phyloP scores from a whole-genome alignment of 1,140 invertebrate genomes.

The Drosophila ananassae region DNA sequence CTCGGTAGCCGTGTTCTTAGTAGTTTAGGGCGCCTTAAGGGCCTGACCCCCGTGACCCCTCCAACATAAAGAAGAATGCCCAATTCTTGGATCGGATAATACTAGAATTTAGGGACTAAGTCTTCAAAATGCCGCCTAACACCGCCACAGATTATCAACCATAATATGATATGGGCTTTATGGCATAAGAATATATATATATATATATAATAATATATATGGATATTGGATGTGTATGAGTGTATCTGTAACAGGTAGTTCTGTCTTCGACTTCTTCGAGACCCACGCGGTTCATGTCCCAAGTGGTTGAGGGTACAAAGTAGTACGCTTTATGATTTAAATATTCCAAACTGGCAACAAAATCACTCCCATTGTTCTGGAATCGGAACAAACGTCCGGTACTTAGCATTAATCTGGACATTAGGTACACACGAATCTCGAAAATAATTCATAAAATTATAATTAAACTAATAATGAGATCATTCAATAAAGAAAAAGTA shows the following conservation, averaged over 20 bases:
- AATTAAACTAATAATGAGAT: conserved; percentile 56
- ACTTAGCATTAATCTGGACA: conserved; percentile 43
- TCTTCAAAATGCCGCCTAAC: conserved; percentile 16
- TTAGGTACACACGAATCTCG: conserved; percentile 48
- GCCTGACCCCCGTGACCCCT: conserved; percentile 3
- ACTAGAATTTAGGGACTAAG: conserved; percentile 40
- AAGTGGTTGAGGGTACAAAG: conserved; percentile 1
- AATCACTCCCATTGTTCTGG: neutral
- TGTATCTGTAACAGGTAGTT: conserved; percentile 41
- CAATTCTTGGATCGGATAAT: conserved; percentile 35
- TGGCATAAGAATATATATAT: conserved; percentile 11
- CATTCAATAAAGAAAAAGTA: conserved; percentile 75
- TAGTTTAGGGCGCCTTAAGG: conserved; percentile 27
- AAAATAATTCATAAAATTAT: conserved; percentile 48
- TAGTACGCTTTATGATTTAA: neutral
- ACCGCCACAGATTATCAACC: neutral
- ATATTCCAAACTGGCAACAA: neutral
- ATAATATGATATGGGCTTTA: neutral
- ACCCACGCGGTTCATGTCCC: conserved; percentile 8
- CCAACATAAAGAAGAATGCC: neutral
- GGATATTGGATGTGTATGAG: conserved; percentile 36
- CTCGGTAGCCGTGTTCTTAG: conserved; percentile 2
- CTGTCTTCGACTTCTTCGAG: conserved; percentile 10
- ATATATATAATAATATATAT: conserved; percentile 3
- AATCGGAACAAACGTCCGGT: conserved; percentile 40